Conservation (phyloP, 2,797 vertebrate genomes). For the Microctenopoma steveboyesi region DNA sequence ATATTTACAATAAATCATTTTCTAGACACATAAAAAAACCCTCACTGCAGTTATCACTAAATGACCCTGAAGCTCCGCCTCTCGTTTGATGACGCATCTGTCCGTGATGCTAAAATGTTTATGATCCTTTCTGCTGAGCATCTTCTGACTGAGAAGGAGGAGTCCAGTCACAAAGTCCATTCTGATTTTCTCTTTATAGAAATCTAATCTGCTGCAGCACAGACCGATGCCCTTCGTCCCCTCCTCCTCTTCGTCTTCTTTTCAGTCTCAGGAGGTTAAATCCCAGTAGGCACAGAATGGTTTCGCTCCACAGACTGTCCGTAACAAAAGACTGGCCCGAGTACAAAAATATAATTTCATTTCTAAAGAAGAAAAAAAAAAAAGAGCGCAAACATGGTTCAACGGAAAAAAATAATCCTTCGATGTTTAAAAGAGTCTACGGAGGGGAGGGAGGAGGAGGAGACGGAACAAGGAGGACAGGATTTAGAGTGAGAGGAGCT, state of each 20-base stretch:
- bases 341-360: constrained; percentile 85
- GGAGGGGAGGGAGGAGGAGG: constrained; percentile 23
- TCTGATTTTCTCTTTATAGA: constrained; percentile 17
- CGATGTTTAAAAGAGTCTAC: constrained; percentile 63
- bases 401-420: constrained; percentile 75
- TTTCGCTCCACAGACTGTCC: constrained; percentile 78
- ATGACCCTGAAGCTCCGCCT: constrained; percentile 66
- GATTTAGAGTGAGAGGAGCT: constrained; percentile 33
- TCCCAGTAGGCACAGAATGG: constrained; percentile 89
- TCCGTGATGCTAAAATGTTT: constrained; percentile 31
- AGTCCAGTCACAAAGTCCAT: constrained; percentile 33
- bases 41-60: constrained; percentile 57
- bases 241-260: constrained; percentile 28
- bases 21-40: constrained; percentile 81
- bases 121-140: constrained; percentile 17
- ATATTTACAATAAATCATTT: constrained; percentile 92
- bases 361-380: constrained; percentile 47
- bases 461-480: constrained; percentile 17
- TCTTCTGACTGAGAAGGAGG: constrained; percentile 41
- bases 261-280: constrained; percentile 59
- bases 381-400: constrained; percentile 60
- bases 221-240: constrained; percentile 53
- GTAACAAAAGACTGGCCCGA: constrained; percentile 82
- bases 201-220: constrained; percentile 17
- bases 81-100: constrained; percentile 31